phyloP scores from a whole-genome alignment of 1,140 invertebrate genomes.

The Aphelenchoides besseyi region DNA sequence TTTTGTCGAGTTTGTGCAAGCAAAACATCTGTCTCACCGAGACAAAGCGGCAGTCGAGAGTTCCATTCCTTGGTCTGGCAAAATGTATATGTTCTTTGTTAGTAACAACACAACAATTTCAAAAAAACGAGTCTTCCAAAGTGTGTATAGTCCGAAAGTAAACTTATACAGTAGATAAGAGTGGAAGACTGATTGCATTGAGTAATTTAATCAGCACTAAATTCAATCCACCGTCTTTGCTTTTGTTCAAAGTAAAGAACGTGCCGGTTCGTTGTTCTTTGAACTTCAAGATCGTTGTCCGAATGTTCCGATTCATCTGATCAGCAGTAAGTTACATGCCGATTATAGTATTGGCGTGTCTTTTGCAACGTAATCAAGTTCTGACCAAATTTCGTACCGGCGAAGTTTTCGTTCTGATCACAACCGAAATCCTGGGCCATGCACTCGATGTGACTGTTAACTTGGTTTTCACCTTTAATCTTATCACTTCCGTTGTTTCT shows the following conservation, averaged over 20 bases:
- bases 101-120: too few species aligned
- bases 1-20: too few species aligned
- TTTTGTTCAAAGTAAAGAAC: constrained; percentile 81
- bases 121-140: too few species aligned
- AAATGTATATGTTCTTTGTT: too few species aligned
- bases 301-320: constrained; percentile 83
- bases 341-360: constrained; percentile 57
- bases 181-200: constrained; percentile 79
- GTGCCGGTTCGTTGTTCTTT: constrained; percentile 84
- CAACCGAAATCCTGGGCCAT: constrained; percentile 91
- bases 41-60: too few species aligned
- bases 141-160: too few species aligned
- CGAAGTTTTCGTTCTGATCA: constrained; percentile 90
- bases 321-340: constrained; percentile 85
- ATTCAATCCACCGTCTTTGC: constrained; percentile 83
- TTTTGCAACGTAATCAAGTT: constrained; percentile 77
- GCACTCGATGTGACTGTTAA: too few species aligned
- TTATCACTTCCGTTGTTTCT: constrained; percentile 82
- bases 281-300: constrained; percentile 78
- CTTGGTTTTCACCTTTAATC: constrained; percentile 92
- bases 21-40: too few species aligned
- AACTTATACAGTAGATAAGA: constrained; percentile 88
- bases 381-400: constrained; percentile 83
- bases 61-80: too few species aligned
- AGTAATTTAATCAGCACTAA: constrained; percentile 67